phyloP scores from a whole-genome alignment of 2,797 vertebrate species.

The Naso thynnoides region DNA sequence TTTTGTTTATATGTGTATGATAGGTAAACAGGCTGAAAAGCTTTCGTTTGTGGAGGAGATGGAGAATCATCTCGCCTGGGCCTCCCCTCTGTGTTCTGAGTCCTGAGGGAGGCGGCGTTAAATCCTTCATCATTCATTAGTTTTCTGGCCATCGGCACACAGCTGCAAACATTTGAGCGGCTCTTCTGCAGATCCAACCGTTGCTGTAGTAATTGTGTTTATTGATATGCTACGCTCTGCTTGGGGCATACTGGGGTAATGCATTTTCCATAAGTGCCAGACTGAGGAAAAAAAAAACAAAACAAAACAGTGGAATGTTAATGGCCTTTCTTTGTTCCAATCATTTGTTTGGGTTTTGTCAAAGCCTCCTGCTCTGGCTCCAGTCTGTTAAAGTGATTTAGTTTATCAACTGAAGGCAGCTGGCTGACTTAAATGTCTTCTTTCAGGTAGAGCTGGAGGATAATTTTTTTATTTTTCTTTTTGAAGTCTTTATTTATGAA shows the following conservation, averaged over 20 bases:
- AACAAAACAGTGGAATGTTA: conserved; percentile 54
- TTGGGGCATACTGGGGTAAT: conserved; percentile 58
- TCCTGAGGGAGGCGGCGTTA: conserved; percentile 46
- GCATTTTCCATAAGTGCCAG: conserved; percentile 61
- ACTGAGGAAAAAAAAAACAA: not conserved
- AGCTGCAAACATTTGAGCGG: conserved; percentile 50
- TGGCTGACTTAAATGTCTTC: conserved; percentile 24
- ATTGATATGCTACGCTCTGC: conserved; percentile 69
- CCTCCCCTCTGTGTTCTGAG: conserved; percentile 24
- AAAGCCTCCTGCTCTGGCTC: conserved; percentile 29
- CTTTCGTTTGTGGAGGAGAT: conserved; percentile 4
- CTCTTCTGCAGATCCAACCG: conserved; percentile 48
- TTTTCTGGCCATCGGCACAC: conserved; percentile 55
- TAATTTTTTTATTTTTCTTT: not conserved
- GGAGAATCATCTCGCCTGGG: conserved; percentile 30
- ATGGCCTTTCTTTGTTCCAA: conserved; percentile 46
- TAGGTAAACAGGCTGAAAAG: conserved; percentile 9
- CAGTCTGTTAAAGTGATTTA: conserved; percentile 47
- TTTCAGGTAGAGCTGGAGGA: conserved; percentile 11
- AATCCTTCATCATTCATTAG: conserved; percentile 75
- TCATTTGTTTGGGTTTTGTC: conserved; percentile 50
- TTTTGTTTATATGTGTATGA: not conserved
- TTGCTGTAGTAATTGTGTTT: conserved; percentile 70
- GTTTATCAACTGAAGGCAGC: conserved; percentile 15
- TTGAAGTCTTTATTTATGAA: conserved; percentile 19